A percentile compares a stretch with the other conserved stretches of the same genome.
These are phyloP conservation scores for Spatulosminthurus flaviceps DNA, from an alignment of 2,888 invertebrate genomes.

Conservation along the genomic window DNA sequence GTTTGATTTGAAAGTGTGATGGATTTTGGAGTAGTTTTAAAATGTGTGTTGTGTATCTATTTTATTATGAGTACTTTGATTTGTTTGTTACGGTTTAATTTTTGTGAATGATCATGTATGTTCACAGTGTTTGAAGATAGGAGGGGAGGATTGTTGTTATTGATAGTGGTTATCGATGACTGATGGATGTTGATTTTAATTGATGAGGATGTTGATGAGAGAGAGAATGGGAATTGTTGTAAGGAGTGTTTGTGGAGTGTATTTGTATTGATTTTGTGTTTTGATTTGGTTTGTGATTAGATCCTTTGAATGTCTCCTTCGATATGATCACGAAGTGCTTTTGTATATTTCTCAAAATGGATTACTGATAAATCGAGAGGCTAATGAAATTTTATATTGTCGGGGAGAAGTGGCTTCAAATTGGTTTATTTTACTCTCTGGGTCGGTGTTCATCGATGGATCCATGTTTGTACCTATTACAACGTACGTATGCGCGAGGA, in stretches of 20 bases:
- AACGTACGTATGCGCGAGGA: conserved; percentile 62
- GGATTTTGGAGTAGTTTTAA: not conserved
- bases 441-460: conserved; percentile 85
- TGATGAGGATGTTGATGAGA: not conserved
- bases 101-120: no score
- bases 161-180: no score
- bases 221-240: not conserved
- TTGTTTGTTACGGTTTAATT: no score
- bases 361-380: conserved; percentile 43
- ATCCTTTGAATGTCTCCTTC: conserved; percentile 56
- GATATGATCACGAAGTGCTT: conserved; percentile 44
- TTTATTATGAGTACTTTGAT: no score
- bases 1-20: not conserved
- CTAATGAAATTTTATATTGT: conserved; percentile 69
- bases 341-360: conserved; percentile 45
- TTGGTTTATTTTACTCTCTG: conserved; percentile 84
- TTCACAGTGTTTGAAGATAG: no score
- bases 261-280: not conserved
- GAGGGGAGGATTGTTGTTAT: no score
- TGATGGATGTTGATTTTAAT: no score
- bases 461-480: conserved; percentile 81
- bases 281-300: conserved; percentile 50
- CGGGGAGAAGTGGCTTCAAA: conserved; percentile 82
- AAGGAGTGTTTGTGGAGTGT: not conserved
- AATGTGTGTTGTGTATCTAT: no score